A percentile compares a stretch with the other conserved stretches of the same genome.
phyloP scores from a whole-genome alignment of 2,113 vertebrate species.

The Acanthisitta chloris region DNA sequence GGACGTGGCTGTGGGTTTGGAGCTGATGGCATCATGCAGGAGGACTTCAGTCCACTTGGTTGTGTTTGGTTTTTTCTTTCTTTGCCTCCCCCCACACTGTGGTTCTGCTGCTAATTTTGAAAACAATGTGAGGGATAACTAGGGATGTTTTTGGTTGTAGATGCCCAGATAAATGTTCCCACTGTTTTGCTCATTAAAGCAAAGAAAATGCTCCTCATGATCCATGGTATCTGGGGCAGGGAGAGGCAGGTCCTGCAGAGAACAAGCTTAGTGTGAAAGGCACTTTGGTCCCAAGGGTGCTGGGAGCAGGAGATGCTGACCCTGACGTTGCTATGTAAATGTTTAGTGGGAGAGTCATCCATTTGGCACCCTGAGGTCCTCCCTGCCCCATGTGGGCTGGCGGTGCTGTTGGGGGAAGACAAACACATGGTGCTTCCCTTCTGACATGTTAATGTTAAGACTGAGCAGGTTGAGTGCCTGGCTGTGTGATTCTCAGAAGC shows the following conservation, averaged over 20 bases:
- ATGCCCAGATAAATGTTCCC: neutral
- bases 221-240: neutral
- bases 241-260: neutral
- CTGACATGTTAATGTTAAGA: neutral
- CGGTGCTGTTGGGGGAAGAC: neutral
- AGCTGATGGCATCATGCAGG: neutral
- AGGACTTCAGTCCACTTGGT: neutral
- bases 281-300: neutral
- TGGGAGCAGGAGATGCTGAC: neutral
- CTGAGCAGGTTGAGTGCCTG: neutral
- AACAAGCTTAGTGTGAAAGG: neutral
- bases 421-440: fast-evolving
- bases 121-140: neutral
- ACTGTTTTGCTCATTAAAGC: neutral
- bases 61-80: neutral
- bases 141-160: neutral
- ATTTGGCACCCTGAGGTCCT: neutral
- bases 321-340: fast-evolving
- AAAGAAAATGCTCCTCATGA: fast-evolving
- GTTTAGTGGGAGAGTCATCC: neutral
- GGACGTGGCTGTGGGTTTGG: neutral
- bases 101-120: neutral
- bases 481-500: neutral
- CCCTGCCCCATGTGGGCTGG: fast-evolving
- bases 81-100: neutral